Conservation (phyloP, 2,888 invertebrate genomes). For the Stramonita haemastoma region DNA sequence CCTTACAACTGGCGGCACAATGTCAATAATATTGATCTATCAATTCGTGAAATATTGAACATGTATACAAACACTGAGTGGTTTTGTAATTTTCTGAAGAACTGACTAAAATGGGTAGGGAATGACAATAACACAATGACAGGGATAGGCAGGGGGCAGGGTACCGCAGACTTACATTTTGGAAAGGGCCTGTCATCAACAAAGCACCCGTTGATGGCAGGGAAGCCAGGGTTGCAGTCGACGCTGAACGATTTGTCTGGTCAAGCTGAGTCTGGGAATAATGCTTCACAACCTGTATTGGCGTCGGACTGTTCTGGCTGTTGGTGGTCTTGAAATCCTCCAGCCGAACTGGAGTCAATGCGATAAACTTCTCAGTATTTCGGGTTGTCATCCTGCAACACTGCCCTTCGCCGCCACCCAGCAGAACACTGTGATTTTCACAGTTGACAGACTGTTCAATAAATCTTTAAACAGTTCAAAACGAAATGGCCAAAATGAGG, state of each 20-base stretch:
- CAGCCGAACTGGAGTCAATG: conserved; percentile 37
- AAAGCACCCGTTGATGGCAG: not conserved
- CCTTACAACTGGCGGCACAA: too few species aligned
- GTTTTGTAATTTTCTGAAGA: too few species aligned
- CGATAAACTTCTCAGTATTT: conserved; percentile 13
- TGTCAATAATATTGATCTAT: too few species aligned
- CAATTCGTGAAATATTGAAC: too few species aligned
- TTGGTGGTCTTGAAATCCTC: conserved; percentile 35
- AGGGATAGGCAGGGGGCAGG: too few species aligned
- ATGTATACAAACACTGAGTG: too few species aligned
- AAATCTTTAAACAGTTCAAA: conserved; percentile 33
- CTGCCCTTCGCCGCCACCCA: not conserved
- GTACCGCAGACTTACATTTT: not conserved
- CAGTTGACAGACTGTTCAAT: not conserved
- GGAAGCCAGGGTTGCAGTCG: not conserved
- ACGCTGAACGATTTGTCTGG: conserved; percentile 16
- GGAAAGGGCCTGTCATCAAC: not conserved
- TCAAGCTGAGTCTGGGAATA: conserved; percentile 36
- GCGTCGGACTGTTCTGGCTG: conserved; percentile 38
- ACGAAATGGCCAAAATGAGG: conserved; percentile 31
- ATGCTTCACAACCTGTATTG: conserved; percentile 38
- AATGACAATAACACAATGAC: too few species aligned
- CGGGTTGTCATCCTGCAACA: not conserved
- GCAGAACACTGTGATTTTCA: not conserved
- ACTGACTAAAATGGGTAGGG: too few species aligned